Percentiles rank a stretch among this genome's conserved stretches.
phyloP scores from a whole-genome alignment of 2,888 invertebrate species.

The Cabera pusaria region DNA sequence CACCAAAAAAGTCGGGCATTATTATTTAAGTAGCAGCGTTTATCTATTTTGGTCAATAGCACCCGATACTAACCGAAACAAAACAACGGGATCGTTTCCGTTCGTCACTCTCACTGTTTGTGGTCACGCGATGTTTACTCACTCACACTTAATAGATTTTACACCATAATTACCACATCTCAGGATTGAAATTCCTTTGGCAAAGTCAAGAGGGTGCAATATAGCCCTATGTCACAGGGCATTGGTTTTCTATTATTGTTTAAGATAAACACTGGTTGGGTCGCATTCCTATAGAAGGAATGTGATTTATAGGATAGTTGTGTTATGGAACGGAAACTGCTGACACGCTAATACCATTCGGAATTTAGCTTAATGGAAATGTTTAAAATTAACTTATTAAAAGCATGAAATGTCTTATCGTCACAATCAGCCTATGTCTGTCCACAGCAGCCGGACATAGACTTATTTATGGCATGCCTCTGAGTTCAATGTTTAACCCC shows the following conservation, averaged over 20 bases:
- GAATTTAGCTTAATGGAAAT: too few species aligned
- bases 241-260: constrained; percentile 34
- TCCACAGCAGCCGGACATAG: too few species aligned
- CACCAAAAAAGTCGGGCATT: too few species aligned
- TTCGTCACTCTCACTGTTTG: constrained; percentile 25
- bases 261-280: constrained; percentile 22
- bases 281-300: constrained; percentile 29
- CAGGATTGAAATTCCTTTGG: constrained; percentile 8
- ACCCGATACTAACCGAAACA: constrained; percentile 21
- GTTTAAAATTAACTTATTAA: too few species aligned
- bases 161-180: neutral
- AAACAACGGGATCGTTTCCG: constrained; percentile 26
- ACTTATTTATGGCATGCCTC: too few species aligned
- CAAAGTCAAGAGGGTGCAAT: constrained; percentile 6
- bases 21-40: constrained; percentile 1
- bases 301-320: constrained; percentile 32
- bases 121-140: constrained; percentile 30
- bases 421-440: too few species aligned
- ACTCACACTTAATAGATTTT: constrained; percentile 1
- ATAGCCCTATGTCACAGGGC: constrained; percentile 23
- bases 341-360: constrained; percentile 1
- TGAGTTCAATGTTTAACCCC: too few species aligned
- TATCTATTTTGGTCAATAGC: constrained; percentile 16
- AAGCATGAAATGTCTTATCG: too few species aligned
- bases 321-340: constrained; percentile 14